Evolutionary conservation across 2,797 vertebrate species (phyloP), one percentile per base, ranked within the genome.

Genomic region (Pangasius krempfi): DNA sequence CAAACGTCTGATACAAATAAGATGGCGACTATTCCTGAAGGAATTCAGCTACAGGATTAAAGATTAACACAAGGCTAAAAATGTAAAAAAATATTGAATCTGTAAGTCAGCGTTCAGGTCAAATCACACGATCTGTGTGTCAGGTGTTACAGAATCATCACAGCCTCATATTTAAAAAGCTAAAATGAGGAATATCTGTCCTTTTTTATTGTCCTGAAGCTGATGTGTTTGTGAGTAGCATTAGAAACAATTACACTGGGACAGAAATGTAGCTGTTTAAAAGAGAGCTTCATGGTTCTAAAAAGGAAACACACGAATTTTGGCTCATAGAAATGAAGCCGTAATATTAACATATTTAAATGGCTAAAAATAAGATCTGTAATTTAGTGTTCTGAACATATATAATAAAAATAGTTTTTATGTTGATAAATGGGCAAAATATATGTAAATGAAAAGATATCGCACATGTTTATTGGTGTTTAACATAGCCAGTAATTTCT

Each of bases 1-100:
- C 91, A 89, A 93, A 91, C 86, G 68, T 92, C 80, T 91, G 90
- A 90, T 92, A 95, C 92, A 95, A 92, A 94, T 96, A 96, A 96
- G 94, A 95, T 95, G 90, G 95, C 94, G 86, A 94, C 93, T 92
- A 93, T 95, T 96, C 94, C 94, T 94, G 93, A 92, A 93, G 94
- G 93, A 95, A 95, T 92, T 94, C 91, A 90, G 93, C 93, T 93
- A 96, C 92, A 94, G 93, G 93, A 87, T 81, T 87, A 87, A 94
- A 92, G 90, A 92, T 94, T 92, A 92, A 94, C 93, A 95, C 92
- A 93, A 93, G 91, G 92, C 90, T 94, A 93, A 91, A 89, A 90
- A 95, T 92, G 91, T 91, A 92, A 93, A 92, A 93, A 90, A 91
- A 94, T 89, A 89, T 92, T 66, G 88, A 91, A 90, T 82, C 88